These are phyloP conservation scores for Antechinus flavipes DNA, from an alignment of 2,113 vertebrate genomes.

Conservation along the genomic window DNA sequence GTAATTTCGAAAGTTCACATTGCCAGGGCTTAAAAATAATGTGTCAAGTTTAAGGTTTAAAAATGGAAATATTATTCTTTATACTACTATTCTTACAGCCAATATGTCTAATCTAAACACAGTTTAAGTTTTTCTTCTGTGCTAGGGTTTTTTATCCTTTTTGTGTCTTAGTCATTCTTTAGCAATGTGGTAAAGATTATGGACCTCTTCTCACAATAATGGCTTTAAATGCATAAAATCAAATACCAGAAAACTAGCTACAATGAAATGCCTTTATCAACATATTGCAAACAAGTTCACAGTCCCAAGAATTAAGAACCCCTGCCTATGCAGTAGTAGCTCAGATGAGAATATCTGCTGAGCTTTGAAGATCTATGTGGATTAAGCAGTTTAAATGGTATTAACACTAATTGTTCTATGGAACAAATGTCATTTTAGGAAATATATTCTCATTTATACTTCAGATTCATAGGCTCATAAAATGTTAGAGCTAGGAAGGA, in stretches of 20 bases:
- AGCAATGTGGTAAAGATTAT: neutral
- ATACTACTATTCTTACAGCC: neutral
- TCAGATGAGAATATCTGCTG: neutral
- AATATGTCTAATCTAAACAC: neutral
- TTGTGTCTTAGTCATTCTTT: neutral
- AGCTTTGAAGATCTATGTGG: neutral
- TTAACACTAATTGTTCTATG: neutral
- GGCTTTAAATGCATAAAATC: neutral
- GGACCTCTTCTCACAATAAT: neutral
- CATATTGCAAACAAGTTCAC: neutral
- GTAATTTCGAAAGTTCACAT: neutral
- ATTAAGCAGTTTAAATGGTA: conserved; percentile 45
- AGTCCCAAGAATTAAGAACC: neutral
- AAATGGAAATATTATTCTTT: neutral
- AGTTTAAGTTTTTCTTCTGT: neutral
- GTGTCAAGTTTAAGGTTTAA: neutral
- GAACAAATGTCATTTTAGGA: conserved; percentile 31
- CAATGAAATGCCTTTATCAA: neutral
- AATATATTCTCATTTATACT: conserved; percentile 30
- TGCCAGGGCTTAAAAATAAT: neutral
- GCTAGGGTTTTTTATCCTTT: neutral
- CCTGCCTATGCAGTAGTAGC: neutral
- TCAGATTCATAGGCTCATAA: conserved; percentile 31
- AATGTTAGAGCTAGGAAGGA: neutral
- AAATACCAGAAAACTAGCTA: neutral